These are phyloP conservation scores for Heliconius ethilla DNA, from an alignment of 2,888 invertebrate genomes.

Conservation along the genomic window DNA sequence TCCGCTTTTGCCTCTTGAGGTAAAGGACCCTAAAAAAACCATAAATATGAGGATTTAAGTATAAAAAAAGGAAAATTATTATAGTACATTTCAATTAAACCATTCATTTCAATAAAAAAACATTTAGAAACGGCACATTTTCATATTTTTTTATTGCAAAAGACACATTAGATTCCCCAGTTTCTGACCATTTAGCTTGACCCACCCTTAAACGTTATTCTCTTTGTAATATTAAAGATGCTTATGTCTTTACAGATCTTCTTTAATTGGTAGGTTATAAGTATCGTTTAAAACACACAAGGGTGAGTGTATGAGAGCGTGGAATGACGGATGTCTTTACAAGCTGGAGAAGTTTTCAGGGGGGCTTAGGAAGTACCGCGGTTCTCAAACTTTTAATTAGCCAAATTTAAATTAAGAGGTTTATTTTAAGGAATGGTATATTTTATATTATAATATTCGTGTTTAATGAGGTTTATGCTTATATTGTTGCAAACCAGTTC, in stretches of 20 bases:
- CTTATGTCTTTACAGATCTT: conserved; percentile 46
- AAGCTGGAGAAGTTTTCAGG: conserved; percentile 72
- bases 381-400: conserved; percentile 56
- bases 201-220: conserved; percentile 33
- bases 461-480: too few relatives aligned
- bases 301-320: conserved; percentile 65
- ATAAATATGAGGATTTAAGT: not conserved
- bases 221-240: conserved; percentile 3
- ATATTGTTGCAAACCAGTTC: too few relatives aligned
- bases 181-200: conserved; percentile 46
- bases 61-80: not conserved
- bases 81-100: not conserved
- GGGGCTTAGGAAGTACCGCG: conserved; percentile 51
- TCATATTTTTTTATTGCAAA: conserved; percentile 63
- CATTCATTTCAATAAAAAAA: conserved; percentile 19
- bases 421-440: too few relatives aligned
- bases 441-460: too few relatives aligned
- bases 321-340: conserved; percentile 80
- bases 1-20: too few relatives aligned
- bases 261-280: conserved; percentile 53
- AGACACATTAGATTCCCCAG: conserved; percentile 70
- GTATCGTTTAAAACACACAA: conserved; percentile 57
- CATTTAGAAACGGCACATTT: conserved; percentile 15
- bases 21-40: not conserved
- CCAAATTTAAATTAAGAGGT: not conserved